A percentile compares a stretch with the other conserved stretches of the same genome.
phyloP scores from a whole-genome alignment of 1,140 invertebrate genomes.

The Parapsyche elsis region DNA sequence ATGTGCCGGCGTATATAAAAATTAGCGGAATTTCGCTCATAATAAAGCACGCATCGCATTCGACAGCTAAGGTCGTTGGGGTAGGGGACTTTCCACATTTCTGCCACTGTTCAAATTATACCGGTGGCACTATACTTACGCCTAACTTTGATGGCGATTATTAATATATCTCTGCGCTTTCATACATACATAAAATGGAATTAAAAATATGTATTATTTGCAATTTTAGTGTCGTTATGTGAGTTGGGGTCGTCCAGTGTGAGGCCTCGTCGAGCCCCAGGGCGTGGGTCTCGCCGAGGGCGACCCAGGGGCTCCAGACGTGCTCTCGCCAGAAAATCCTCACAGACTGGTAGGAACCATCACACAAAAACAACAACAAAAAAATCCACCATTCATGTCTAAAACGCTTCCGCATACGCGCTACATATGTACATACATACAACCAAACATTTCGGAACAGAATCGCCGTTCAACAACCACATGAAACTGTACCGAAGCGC shows the following conservation, averaged over 20 bases:
- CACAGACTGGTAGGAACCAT: constrained; percentile 52
- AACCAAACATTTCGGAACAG: not conserved
- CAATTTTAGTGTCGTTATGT: constrained; percentile 51
- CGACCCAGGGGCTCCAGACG: constrained; percentile 69
- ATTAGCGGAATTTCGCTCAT: too few relatives aligned
- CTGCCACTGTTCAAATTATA: too few relatives aligned
- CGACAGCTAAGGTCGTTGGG: too few relatives aligned
- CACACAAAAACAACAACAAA: not conserved
- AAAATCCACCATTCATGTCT: too few relatives aligned
- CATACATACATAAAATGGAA: constrained; percentile 25
- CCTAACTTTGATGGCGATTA: too few relatives aligned
- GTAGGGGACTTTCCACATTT: too few relatives aligned
- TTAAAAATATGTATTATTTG: constrained; percentile 24
- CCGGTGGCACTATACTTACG: too few relatives aligned
- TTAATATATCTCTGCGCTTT: too few relatives aligned
- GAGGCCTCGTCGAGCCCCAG: constrained; percentile 45
- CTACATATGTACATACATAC: not conserved
- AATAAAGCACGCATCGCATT: too few relatives aligned
- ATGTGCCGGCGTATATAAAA: too few relatives aligned
- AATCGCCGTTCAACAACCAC: not conserved
- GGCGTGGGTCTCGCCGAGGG: constrained; percentile 52
- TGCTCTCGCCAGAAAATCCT: constrained; percentile 52
- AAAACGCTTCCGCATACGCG: not conserved
- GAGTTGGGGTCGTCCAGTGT: constrained; percentile 45
- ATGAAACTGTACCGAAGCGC: too few relatives aligned